Evolutionary conservation across 2,113 vertebrate genomes (phyloP), one percentile per base, ranked within the genome.

Genomic region (Leptobrachium ailaonicum): DNA sequence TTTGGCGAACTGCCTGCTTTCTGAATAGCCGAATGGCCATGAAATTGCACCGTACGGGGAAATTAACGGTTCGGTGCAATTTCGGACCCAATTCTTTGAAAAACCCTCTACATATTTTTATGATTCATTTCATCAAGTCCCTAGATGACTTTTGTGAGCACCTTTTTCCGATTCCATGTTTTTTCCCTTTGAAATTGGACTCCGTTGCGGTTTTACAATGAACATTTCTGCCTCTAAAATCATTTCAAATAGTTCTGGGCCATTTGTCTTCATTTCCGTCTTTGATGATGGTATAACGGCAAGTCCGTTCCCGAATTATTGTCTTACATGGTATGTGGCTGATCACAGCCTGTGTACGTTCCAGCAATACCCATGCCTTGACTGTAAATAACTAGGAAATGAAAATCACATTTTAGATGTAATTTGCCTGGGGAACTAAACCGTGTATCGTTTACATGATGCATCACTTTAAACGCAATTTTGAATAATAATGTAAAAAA

Each of bases 211-310:
- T 32, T 32, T 32, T 32, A 32, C 20, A 32, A 32, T 32, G 20
- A 32, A 32, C 20, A 32, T 32, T 32, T 32, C 20, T 32, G 20
- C 20, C 20, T 32, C 20, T 32, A 32, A 32, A 32, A 32, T 32
- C 20, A 32, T 32, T 32, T 50, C 3, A 60, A 60, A 1, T 12
- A 13, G 56, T 60, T 69, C 41, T 43, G 8, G 42, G 67, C 11
- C 42, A 78, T 78, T 78, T 54, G 62, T 78, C 76, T 78, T 66
- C 63, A 41, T 77, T 70, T 58, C n/a, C 66, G 60, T 69, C 42
- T 42, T 45, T 77, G 50, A 45, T 60, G 60, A 56, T 77, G 56
- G 40, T 45, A 40, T 44, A 41, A 53, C 41, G 41, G 47, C 60
- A 62, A 70, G 67, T 63, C 67, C 45, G 56, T 14, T 71, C 68